These are phyloP conservation scores for Priocnemis perturbator DNA, from an alignment of 2,888 invertebrate species.

Conservation along the genomic window DNA sequence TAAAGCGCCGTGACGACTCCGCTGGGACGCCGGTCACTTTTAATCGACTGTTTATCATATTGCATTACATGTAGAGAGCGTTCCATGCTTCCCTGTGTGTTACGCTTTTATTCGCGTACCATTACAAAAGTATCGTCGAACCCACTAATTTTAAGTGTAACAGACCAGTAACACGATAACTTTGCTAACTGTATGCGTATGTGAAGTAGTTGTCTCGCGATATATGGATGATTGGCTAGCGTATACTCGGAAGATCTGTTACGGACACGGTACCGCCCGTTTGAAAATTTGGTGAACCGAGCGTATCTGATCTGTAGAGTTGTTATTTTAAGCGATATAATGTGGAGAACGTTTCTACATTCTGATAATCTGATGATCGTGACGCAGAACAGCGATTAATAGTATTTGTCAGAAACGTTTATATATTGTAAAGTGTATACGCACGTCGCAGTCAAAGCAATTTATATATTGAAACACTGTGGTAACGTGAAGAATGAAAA, in stretches of 20 bases:
- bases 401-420: no score
- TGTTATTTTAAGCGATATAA: no score
- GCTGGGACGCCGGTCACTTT: conserved; percentile 46
- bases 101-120: conserved; percentile 5
- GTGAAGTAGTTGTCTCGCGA: not conserved
- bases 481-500: no score
- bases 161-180: conserved; percentile 8
- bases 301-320: no score
- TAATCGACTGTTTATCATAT: conserved; percentile 50
- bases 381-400: no score
- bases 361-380: no score
- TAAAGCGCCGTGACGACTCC: conserved; percentile 48
- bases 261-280: not conserved
- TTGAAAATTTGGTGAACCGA: not conserved
- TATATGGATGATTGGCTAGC: not conserved
- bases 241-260: no score
- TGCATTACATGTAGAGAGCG: conserved; percentile 24
- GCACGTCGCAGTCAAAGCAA: no score
- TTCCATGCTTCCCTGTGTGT: conserved; percentile 4
- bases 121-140: not conserved
- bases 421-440: no score
- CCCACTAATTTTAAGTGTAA: conserved; percentile 9
- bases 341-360: no score
- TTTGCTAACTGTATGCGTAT: not conserved
- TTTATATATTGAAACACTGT: no score